These are phyloP conservation scores for Erythrolamprus reginae DNA, from an alignment of 2,113 vertebrate species.

Conservation along the genomic window DNA sequence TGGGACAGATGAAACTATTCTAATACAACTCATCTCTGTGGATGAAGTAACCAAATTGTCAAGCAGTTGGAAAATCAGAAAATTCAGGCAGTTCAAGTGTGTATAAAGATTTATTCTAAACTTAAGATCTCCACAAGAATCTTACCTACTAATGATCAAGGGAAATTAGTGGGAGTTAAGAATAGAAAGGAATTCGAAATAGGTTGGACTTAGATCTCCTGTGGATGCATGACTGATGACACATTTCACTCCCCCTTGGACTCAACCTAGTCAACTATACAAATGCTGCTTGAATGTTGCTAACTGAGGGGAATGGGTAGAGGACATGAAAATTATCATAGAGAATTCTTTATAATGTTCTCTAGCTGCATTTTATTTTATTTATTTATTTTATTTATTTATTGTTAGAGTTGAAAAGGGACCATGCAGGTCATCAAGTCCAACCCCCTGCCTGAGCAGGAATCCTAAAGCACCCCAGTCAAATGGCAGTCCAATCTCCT, in stretches of 20 bases:
- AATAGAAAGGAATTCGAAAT: not conserved
- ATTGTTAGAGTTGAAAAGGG: too few relatives aligned
- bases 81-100: not conserved
- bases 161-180: not conserved
- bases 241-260: not conserved
- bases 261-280: not conserved
- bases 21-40: not conserved
- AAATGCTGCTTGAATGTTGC: not conserved
- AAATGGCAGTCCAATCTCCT: too few relatives aligned
- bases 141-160: not conserved
- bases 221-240: not conserved
- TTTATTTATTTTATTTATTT: too few relatives aligned
- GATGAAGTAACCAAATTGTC: not conserved
- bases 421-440: too few relatives aligned
- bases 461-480: too few relatives aligned
- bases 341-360: not conserved
- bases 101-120: not conserved
- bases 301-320: not conserved
- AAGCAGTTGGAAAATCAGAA: not conserved
- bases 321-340: not conserved
- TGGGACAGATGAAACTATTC: not conserved
- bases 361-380: not conserved
- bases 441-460: too few relatives aligned
- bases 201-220: not conserved
- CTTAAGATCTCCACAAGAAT: not conserved